phyloP scores from a whole-genome alignment of 2,797 vertebrate species.

The Macropus fuliginosus region DNA sequence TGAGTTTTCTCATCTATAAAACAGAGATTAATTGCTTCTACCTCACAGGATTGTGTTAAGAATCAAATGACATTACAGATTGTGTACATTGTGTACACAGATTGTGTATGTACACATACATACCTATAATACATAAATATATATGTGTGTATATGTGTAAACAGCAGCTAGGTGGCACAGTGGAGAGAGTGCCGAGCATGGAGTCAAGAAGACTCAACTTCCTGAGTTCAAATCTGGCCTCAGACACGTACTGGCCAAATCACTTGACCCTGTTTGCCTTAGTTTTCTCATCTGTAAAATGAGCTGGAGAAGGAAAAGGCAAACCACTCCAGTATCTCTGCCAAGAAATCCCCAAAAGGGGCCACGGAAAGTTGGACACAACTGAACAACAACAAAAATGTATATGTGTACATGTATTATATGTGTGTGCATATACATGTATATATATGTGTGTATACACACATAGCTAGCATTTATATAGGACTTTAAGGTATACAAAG shows the following conservation, averaged over 20 bases:
- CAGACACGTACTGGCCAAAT: background rate
- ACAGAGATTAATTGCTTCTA: background rate
- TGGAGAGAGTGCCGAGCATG: background rate
- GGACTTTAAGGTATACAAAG: background rate
- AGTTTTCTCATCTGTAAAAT: conserved; percentile 40
- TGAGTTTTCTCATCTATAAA: background rate
- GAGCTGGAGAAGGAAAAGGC: background rate
- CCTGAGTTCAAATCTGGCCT: background rate
- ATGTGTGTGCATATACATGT: background rate
- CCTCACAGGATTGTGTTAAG: background rate
- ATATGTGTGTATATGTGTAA: background rate
- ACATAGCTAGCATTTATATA: background rate
- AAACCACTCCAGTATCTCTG: background rate
- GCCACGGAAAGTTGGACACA: background rate
- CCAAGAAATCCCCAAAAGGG: background rate
- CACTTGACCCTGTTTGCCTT: conserved; percentile 3
- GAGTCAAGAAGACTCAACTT: background rate
- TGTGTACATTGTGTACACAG: background rate
- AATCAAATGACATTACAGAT: background rate
- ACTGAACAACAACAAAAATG: background rate
- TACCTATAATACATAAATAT: background rate
- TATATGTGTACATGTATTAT: background rate
- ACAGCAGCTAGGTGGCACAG: background rate
- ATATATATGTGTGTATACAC: background rate
- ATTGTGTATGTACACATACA: background rate